These are phyloP conservation scores for Lingula anatina DNA, from an alignment of 2,888 invertebrate genomes.

Conservation along the genomic window DNA sequence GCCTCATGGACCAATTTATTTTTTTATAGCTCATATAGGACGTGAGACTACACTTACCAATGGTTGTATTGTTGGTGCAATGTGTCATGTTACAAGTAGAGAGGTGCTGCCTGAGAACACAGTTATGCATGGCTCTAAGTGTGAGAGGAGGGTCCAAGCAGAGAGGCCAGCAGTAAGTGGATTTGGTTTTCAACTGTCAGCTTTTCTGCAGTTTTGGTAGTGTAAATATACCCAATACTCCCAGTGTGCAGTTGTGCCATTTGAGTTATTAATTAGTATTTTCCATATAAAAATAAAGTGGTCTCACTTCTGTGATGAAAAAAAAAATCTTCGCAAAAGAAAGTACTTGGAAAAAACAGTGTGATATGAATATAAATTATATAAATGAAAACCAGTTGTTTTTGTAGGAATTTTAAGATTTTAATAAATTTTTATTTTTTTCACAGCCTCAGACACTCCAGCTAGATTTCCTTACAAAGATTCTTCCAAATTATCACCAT, in stretches of 20 bases:
- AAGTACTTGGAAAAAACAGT: not conserved
- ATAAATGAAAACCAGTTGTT: not conserved
- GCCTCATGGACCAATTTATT: too few species aligned
- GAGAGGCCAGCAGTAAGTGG: conserved; percentile 75
- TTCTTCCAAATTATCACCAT: conserved; percentile 92
- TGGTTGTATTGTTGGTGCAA: conserved; percentile 89
- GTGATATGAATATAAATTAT: too few species aligned
- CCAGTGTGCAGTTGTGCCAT: not conserved
- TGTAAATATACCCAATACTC: not conserved
- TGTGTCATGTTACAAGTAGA: conserved; percentile 67
- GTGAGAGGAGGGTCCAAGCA: conserved; percentile 74
- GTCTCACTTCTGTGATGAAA: not conserved
- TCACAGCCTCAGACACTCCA: conserved; percentile 78
- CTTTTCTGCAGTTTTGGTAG: not conserved
- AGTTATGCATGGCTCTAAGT: conserved; percentile 82
- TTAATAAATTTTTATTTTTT: conserved; percentile 5
- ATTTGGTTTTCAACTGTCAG: not conserved
- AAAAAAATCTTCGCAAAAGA: not conserved
- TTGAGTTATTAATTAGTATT: not conserved
- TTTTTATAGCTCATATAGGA: conserved; percentile 65
- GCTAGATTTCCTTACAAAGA: conserved; percentile 83
- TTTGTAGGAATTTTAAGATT: not conserved
- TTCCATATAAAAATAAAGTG: not conserved
- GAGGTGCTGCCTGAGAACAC: conserved; percentile 81
- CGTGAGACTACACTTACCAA: conserved; percentile 76